Percentiles rank a stretch among this genome's conserved stretches.
Evolutionary conservation across 92 coral and sea anemone species (phyloP).

Genomic region (Palythoa heliodiscus): DNA sequence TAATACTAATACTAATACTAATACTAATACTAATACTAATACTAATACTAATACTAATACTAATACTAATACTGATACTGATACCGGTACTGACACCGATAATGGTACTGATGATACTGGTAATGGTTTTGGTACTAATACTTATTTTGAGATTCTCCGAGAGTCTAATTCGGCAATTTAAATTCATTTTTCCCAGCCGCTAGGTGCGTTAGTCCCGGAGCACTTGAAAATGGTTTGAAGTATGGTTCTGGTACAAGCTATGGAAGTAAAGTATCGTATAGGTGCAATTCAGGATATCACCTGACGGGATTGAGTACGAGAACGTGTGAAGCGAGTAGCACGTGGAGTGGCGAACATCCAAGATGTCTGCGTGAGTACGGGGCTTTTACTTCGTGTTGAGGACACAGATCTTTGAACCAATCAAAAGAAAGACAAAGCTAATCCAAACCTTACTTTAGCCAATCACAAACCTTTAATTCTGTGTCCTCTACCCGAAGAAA

Average conservation of each 20-base stretch:
- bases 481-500: no score
- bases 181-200: slow-evolving; percentile 49
- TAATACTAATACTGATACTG: no score
- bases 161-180: neutral
- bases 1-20: no score
- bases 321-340: slow-evolving; percentile 74
- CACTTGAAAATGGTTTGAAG: slow-evolving; percentile 67
- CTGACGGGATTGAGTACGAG: slow-evolving; percentile 69
- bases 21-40: no score
- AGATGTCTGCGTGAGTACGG: slow-evolving; percentile 78
- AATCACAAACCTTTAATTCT: no score
- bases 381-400: no score
- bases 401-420: no score
- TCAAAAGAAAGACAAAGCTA: no score
- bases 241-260: slow-evolving; percentile 59
- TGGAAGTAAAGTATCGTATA: slow-evolving; percentile 70
- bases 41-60: neutral
- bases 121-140: neutral
- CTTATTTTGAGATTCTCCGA: neutral
- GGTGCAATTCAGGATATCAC: slow-evolving; percentile 78
- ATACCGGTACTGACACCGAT: neutral
- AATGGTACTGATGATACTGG: neutral
- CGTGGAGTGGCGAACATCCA: slow-evolving; percentile 89
- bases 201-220: slow-evolving; percentile 72
- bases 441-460: no score